Percentiles rank a stretch among this genome's conserved stretches.
phyloP scores from a whole-genome alignment of 2,113 vertebrate species.

The Parotia lawesii region DNA sequence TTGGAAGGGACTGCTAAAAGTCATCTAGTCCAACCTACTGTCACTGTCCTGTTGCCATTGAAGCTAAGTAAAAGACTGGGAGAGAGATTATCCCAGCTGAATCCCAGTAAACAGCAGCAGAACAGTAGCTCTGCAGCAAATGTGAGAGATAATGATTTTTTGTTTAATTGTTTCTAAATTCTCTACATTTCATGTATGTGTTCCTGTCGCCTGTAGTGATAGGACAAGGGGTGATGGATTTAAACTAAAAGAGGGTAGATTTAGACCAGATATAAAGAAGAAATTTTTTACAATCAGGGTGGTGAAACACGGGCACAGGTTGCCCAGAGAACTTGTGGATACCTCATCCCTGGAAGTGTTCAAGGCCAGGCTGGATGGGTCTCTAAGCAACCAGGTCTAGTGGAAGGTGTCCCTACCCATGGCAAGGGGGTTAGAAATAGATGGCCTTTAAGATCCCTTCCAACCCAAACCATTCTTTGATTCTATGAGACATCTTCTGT shows the following conservation, averaged over 20 bases:
- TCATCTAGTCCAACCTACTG: neutral
- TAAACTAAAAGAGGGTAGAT: neutral
- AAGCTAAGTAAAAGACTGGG: neutral
- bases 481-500: neutral
- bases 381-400: neutral
- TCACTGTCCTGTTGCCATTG: neutral
- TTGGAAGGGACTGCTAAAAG: neutral
- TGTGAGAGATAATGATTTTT: neutral
- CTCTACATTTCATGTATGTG: neutral
- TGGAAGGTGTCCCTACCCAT: neutral
- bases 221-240: neutral
- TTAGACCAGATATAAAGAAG: neutral
- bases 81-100: neutral
- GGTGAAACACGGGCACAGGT: neutral
- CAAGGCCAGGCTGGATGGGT: neutral
- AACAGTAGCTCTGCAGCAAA: neutral
- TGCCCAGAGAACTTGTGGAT: neutral
- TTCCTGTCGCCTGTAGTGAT: neutral
- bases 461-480: neutral
- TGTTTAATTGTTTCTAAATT: neutral
- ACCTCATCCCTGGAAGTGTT: neutral
- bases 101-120: neutral
- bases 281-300: neutral
- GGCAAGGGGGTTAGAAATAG: neutral
- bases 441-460: neutral